These are phyloP conservation scores for Labeo calbasu DNA, from an alignment of 2,797 vertebrate species.

Conservation along the genomic window DNA sequence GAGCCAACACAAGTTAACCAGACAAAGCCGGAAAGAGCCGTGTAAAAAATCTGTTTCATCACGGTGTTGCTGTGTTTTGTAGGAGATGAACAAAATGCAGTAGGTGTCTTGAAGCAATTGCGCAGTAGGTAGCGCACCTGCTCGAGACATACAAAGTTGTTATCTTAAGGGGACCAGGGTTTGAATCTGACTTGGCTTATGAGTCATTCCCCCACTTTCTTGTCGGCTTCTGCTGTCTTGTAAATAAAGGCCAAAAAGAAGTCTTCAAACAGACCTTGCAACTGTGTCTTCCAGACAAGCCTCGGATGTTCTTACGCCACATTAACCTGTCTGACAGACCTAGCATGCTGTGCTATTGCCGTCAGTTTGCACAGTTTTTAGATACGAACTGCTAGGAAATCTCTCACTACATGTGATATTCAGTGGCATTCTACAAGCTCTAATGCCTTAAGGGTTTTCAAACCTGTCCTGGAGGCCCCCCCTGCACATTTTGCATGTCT, in stretches of 20 bases:
- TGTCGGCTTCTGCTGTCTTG: neutral
- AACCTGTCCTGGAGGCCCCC: too few relatives aligned
- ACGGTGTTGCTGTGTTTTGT: conserved; percentile 17
- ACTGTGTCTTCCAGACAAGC: neutral
- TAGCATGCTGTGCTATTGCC: neutral
- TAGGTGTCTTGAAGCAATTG: neutral
- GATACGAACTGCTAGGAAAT: neutral
- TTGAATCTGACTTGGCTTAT: neutral
- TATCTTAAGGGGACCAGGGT: neutral
- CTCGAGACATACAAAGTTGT: neutral
- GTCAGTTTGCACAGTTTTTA: neutral
- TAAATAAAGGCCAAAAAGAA: neutral
- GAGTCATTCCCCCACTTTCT: neutral
- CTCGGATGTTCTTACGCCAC: neutral
- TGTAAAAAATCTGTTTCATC: conserved; percentile 35
- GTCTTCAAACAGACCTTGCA: neutral
- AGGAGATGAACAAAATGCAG: conserved; percentile 1
- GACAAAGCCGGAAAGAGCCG: conserved; percentile 8
- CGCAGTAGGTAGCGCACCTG: neutral
- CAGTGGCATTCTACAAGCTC: neutral
- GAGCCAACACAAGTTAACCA: conserved; percentile 32
- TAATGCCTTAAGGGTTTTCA: neutral
- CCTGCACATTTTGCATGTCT: too few relatives aligned
- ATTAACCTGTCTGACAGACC: neutral
- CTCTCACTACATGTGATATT: neutral